phyloP scores from a whole-genome alignment of 30 jellyfish, hydroid and myxozoan genomes.

The Morbakka virulenta region DNA sequence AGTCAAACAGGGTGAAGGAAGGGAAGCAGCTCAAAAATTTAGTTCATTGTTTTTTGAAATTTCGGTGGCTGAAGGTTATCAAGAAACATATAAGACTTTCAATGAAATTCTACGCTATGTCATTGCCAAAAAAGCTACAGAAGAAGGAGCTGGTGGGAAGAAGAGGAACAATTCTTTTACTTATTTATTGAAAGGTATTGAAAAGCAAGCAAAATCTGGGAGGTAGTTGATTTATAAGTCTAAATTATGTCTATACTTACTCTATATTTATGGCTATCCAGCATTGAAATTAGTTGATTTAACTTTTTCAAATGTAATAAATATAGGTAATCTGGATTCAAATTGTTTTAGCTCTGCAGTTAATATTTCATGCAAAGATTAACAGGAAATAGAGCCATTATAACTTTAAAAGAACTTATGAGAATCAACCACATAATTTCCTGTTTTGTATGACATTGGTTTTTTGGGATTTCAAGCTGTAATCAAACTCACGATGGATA shows the following conservation, averaged over 20 bases:
- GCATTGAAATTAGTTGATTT: neutral
- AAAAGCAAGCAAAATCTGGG: conserved; percentile 59
- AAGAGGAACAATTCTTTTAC: conserved; percentile 62
- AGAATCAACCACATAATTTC: too few relatives aligned
- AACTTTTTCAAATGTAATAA: too few relatives aligned
- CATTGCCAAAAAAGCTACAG: conserved; percentile 58
- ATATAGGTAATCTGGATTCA: too few relatives aligned
- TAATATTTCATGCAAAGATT: too few relatives aligned
- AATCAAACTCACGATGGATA: too few relatives aligned
- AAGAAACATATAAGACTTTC: conserved; percentile 70
- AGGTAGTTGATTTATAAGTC: neutral
- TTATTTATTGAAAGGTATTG: conserved; percentile 65
- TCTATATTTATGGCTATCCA: neutral
- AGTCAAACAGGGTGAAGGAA: conserved; percentile 80
- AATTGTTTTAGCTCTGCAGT: too few relatives aligned
- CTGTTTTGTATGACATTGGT: too few relatives aligned
- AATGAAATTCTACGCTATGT: conserved; percentile 59
- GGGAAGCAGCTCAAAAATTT: conserved; percentile 62
- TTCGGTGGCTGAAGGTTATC: conserved; percentile 87
- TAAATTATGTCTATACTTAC: neutral
- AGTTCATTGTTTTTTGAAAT: conserved; percentile 70
- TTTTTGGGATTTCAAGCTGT: too few relatives aligned
- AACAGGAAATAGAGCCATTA: too few relatives aligned
- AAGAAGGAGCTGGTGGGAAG: conserved; percentile 63
- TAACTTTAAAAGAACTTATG: too few relatives aligned